A percentile compares a stretch with the other conserved stretches of the same genome.
phyloP scores from a whole-genome alignment of 1,140 invertebrate species.

The Aphelinus atriplicis region DNA sequence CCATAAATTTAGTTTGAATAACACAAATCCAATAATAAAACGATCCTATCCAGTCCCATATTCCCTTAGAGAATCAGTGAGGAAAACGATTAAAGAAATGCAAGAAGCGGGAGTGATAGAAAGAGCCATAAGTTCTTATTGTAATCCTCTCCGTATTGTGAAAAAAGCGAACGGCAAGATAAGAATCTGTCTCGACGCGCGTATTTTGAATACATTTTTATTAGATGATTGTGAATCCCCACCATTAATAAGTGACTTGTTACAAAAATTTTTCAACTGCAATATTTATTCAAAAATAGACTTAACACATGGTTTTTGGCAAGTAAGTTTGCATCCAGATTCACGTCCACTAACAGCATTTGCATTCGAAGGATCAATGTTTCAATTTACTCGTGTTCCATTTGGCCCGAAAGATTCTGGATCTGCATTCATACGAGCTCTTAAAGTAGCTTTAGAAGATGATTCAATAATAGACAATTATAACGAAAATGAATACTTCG shows the following conservation, averaged over 20 bases:
- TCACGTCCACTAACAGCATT: constrained; percentile 21
- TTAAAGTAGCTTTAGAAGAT: background rate
- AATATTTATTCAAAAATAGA: constrained; percentile 41
- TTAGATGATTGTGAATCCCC: constrained; percentile 38
- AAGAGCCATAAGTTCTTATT: constrained; percentile 46
- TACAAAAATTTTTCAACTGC: constrained; percentile 20
- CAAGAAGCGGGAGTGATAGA: constrained; percentile 37
- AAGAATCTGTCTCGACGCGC: constrained; percentile 44
- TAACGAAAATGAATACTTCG: too few species aligned
- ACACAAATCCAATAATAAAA: background rate
- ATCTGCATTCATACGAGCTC: constrained; percentile 13
- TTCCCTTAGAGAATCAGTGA: constrained; percentile 4
- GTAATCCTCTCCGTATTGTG: constrained; percentile 48
- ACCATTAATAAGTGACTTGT: background rate
- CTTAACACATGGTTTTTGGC: constrained; percentile 44
- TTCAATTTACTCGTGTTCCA: constrained; percentile 26
- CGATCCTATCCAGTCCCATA: constrained; percentile 46
- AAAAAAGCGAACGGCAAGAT: constrained; percentile 11
- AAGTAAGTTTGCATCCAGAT: constrained; percentile 36
- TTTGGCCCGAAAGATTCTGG: constrained; percentile 28
- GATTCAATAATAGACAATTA: background rate
- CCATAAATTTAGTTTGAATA: constrained; percentile 2
- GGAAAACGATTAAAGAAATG: constrained; percentile 42
- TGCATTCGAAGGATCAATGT: constrained; percentile 8
- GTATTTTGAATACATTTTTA: constrained; percentile 29